Base-by-base conservation (phyloP, 2,113 vertebrate genomes). In the Dascyllus trimaculatus region DNA sequence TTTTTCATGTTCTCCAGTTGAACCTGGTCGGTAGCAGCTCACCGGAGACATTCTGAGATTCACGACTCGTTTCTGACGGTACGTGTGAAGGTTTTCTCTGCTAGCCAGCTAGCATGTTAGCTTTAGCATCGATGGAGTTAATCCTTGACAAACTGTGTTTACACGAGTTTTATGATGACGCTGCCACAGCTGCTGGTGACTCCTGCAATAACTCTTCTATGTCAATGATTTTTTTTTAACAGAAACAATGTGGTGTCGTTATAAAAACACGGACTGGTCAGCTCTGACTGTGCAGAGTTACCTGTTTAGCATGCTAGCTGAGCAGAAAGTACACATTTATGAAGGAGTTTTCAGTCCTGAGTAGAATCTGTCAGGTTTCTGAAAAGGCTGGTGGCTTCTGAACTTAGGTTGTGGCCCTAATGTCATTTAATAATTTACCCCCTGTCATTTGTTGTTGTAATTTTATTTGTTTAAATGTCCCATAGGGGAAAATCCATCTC, bases 91-190 rank as follows among this genome's bases (percentile, higher is more conserved):
- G 19, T 63, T 63, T 64, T 2, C 6, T 61, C 17, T 4, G 38
- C 19, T 13, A 68, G 48, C 35, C 60, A 68, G 72, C 45, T 87
- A 89, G 64, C 79, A 45, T 74, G 80, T 80, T 88, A 90, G 92
- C 89, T 25, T 75, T 59, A 85, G 81, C 85, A 11, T 3, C 17
- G 57, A 46, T 70, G 26, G 60, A 85, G 49, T 65, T 80, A 18
- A 35, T 71, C 22, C 11, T 43, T 10, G 62, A 22, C 5, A 46
- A 59, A 32, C 65, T 79, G 21, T 87, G 68, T 85, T 81, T 77
- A 64, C 58, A 15, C 7, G 65, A 3, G 48, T 68, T 71, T 67
- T 49, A 45, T 35, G 38, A 19, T 53, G 13, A 4, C 14, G 2
- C 32, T 11, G 29, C 5, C 13, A 3, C 19, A 32, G 24, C 15